A percentile compares a stretch with the other conserved stretches of the same genome.
Evolutionary conservation across 2,888 invertebrate species (phyloP).

Genomic region (Chorisops tibialis): DNA sequence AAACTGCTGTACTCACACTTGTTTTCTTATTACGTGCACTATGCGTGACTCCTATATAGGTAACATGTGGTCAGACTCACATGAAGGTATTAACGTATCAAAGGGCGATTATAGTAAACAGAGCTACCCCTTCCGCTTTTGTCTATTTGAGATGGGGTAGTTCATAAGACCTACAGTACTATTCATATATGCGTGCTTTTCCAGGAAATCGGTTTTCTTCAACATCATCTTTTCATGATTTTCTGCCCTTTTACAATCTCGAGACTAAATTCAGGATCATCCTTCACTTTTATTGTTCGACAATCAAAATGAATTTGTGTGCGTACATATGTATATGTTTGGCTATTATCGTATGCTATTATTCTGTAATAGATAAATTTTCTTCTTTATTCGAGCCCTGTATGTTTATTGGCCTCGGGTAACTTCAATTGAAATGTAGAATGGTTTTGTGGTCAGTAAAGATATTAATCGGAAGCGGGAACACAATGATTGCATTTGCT

Average conservation of each 20-base stretch:
- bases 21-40: background rate
- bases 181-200: background rate
- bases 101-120: conserved; percentile 14
- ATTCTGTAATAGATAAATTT: too few species aligned
- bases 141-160: too few species aligned
- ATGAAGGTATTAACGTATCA: conserved; percentile 27
- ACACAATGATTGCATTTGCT: too few species aligned
- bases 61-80: conserved; percentile 28
- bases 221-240: conserved; percentile 15
- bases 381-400: too few species aligned
- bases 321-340: too few species aligned
- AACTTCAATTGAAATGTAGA: too few species aligned
- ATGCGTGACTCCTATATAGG: conserved; percentile 8
- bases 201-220: conserved; percentile 7
- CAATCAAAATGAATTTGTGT: conserved; percentile 21
- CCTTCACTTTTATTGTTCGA: conserved; percentile 25
- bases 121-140: background rate
- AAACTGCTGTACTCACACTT: background rate
- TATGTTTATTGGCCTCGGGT: too few species aligned
- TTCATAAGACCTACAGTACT: too few species aligned
- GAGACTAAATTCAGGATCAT: conserved; percentile 1
- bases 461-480: too few species aligned
- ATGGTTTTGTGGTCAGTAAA: too few species aligned
- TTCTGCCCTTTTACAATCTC: conserved; percentile 19
- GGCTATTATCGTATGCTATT: too few species aligned